Evolutionary conservation across 2,888 invertebrate species (phyloP), one percentile per base, ranked within the genome.

Genomic region (Eupithecia abbreviata): DNA sequence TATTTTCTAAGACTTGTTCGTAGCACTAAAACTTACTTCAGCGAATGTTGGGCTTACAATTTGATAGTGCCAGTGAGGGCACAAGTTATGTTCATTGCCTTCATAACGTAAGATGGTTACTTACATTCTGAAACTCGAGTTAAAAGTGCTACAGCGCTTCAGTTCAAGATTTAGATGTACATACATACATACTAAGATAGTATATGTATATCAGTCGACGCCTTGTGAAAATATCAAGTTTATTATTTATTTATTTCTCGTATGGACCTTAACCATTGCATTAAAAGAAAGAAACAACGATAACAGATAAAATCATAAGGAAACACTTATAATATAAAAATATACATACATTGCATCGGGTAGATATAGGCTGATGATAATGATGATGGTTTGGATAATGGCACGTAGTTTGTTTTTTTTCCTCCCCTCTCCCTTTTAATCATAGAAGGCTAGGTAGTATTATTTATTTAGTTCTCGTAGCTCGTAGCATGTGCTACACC

Each of bases 401-500:
- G 3, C 9, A n/a, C n/a, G 18, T n/a, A 55, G 3, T 58, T n/a
- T 9, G 9, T 58, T 58, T 18, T 1, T 9, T 3, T 15, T 7
- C 7, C 15, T n/a, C 13, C 4, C n/a, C 55, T 18, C 55, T 51
- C 51, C 18, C 10, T 62, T 4, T 18, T 58, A 30, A 9, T 30
- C 30, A 30, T 42, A 66, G 9, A 42, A 42, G 15, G 66, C 42
- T 4, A 42, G 66, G 68, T 75, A 77, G 65, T 78, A 75, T 77
- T 78, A 49, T 30, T 30, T 30, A 30, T 30, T 30, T 30, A 30
- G 0, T 30, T 30, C 30, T 30, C 30, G 30, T 30, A 30, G 30
- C 72, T 67, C 84, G 79, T 83, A 80, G 82, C 79, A 78, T 47
- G 71, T 75, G 79, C 76, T 58, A 58, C 58, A 15, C 30, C 30